Evolutionary conservation across 2,888 invertebrate genomes (phyloP), one percentile per base, ranked within the genome.

Genomic region (Rhingia campestris): DNA sequence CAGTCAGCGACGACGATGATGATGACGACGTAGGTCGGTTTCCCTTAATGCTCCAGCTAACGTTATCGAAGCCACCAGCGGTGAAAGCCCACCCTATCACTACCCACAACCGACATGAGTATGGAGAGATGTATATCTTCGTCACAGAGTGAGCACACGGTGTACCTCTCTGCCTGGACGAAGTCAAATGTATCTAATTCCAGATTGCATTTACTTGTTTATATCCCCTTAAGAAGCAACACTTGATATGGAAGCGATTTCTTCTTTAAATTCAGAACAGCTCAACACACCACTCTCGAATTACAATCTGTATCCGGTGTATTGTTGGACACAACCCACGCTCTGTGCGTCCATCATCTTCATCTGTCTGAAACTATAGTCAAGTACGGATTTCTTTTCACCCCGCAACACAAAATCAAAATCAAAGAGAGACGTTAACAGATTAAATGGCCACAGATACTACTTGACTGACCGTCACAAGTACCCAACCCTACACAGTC

Each of bases 141-240:
- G 43, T 39, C 10, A 6, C 14, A 6, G 30, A 58, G 53, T 61
- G 41, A 35, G 43, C n/a, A 12, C 32, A 6, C 22, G 32, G 7
- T 14, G 9, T 37, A 12, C 7, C 3, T 45, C 4, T 33, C n/a
- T 72, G 30, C 53, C 9, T 47, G 39, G 39, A 66, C 35, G 12
- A 3, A 51, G 22, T 54, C 51, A 66, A 66, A 61, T 39, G 66
- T 76, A 66, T 77, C 66, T 67, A 49, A 67, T 81, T 77, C 67
- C 76, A 47, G 43, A 54, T 76, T 22, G 66, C 58, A 76, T 66
- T 81, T 64, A 75, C 74, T 75, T 70, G 6, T 56, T 41, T 61
- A n/a, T 56, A 47, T 69, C 56, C 30, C 45, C 1, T 9, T 14
- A 30, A 30, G 49, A 51, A 41, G 61, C 12, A 7, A 56, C 41